Evolutionary conservation across 2,797 vertebrate genomes (phyloP), one percentile per base, ranked within the genome.

Genomic region (Epinephelus malabaricus): DNA sequence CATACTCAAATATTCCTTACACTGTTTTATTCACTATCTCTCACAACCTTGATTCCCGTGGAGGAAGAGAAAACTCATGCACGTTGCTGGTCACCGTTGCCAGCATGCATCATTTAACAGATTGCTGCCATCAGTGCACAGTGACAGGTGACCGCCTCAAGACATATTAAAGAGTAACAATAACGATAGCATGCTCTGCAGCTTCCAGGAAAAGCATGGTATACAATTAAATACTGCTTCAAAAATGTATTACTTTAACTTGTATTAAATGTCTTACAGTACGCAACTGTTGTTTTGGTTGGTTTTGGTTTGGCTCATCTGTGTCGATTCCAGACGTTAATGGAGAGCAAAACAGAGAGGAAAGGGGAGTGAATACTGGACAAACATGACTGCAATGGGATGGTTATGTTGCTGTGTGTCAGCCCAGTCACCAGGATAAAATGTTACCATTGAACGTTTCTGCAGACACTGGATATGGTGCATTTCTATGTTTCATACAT

Each of bases 161-260:
- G 92, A 89, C 89, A 92, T 68, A 94, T 94, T 91, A 92, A 93
- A 89, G 74, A 84, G 72, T 90, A 90, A 91, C 70, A 74, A 70
- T 19, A 50, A 55, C 3, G 69, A 78, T 12, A 38, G 61, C 69
- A 15, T 3, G 34, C 73, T 69, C 45, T 40, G 59, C 25, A 18
- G 65, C 58, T 47, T 59, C 21, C 47, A 78, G 40, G 27, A 68
- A 47, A n/a, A 56, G 53, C 50, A 12, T 8, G 4, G 9, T 40
- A 51, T n/a, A 45, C 21, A 43, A 60, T 72, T 25, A 75, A 66
- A 49, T 10, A 17, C 6, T 7, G 40, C 51, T 55, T 65, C 1
- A 25, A 34, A 63, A 34, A 17, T 23, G n/a, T 0, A 25, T 19
- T 0, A 27, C 15, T 78, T 10, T 3, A 23, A 49, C 54, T 47